Evolutionary conservation across 2,113 vertebrate genomes (phyloP).

Genomic region (Xenotilapia caudafasciata): DNA sequence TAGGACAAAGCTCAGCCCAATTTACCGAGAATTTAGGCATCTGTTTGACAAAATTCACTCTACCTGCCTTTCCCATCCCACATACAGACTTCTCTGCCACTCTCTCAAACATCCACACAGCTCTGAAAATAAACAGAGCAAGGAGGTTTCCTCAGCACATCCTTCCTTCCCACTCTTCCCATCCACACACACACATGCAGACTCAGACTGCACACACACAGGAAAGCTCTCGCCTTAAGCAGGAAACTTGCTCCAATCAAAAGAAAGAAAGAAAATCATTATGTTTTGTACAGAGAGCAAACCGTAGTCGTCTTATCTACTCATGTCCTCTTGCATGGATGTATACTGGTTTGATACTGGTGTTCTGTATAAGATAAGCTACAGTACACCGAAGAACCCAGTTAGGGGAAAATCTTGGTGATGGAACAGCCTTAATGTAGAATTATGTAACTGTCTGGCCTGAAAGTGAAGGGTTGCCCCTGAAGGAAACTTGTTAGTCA

Average conservation of each 20-base stretch:
- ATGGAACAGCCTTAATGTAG: neutral
- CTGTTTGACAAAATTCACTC: conserved; percentile 29
- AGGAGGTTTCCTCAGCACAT: conserved; percentile 33
- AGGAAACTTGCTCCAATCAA: conserved; percentile 7
- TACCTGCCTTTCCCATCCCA: conserved; percentile 18
- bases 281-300: neutral
- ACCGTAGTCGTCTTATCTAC: neutral
- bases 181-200: neutral
- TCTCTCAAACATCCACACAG: neutral
- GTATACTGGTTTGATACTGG: neutral
- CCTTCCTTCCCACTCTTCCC: conserved; percentile 16
- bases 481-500: neutral
- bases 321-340: neutral
- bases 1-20: conserved; percentile 24
- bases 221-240: neutral
- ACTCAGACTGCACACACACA: neutral
- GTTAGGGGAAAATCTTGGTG: neutral
- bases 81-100: neutral
- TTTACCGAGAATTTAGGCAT: conserved; percentile 20
- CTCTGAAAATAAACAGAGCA: conserved; percentile 35
- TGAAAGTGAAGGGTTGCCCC: neutral
- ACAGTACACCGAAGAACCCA: neutral
- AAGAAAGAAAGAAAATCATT: neutral
- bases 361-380: neutral
- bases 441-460: neutral